Base-by-base conservation (phyloP, 2,797 vertebrate species). In the Simalia tracyae region DNA sequence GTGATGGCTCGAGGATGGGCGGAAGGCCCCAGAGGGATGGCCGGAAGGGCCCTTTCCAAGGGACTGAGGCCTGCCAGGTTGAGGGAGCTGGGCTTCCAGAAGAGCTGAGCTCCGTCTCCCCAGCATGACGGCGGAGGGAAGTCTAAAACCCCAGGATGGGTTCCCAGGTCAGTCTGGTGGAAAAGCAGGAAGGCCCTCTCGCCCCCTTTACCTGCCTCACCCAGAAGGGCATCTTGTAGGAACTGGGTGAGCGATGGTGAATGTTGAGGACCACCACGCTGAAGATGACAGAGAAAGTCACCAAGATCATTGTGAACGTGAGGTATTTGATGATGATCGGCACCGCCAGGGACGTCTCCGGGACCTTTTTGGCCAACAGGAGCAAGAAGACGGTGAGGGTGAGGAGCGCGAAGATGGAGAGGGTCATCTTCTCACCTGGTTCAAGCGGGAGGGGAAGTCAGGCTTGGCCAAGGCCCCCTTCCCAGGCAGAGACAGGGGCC, bases 331-430 rank as follows among this genome's bases (percentile, higher is more conserved):
- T 98, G 4, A 99, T 99, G 96, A 99, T 98, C 94, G 99, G 99
- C 15, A 99, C 98, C 0, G 98, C 98, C 94, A 99, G 94, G 0
- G 99, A 99, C 0, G 99, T 99, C 97, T 99, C 98, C 0, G 99
- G 99, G 56, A 99, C 98, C 95, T 99, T 99, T 95, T 98, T 98
- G 0, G 99, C 98, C 97, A 99, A 96, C 96, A 99, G 98, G 92
- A 99, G 97, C 95, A 99, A 97, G 96, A 99, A 99, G 91, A 99
- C 98, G 0, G 99, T 99, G n/a, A 99, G 98, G 89, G 99, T 99
- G 93, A 99, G 98, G 93, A 99, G 96, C 4, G 98, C 98, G 5
- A 99, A 99, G 95, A 99, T 99, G 6, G 98, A 99, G 91, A 99
- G 98, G 5, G 98, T 98, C 98, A 99, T 98, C 97, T 99, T 99